Conservation (phyloP, 1,140 invertebrate species). For the Bombus impatiens region DNA sequence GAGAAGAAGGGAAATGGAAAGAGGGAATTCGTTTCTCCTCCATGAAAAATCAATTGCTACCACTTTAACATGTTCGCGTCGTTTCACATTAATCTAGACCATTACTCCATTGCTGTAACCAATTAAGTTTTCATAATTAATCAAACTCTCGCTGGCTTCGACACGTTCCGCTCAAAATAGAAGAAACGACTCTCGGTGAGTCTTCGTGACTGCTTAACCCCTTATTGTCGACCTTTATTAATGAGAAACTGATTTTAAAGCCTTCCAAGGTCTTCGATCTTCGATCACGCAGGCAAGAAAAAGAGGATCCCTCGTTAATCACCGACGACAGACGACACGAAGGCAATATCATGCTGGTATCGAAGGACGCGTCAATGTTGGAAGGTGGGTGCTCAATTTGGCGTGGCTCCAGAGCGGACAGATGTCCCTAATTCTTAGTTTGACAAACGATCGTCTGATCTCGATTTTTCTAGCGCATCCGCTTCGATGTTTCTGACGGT, state of each 20-base stretch:
- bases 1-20: too few relatives aligned
- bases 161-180: background rate
- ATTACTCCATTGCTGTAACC: background rate
- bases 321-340: slow-evolving; percentile 32
- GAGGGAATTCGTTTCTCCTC: background rate
- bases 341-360: slow-evolving; percentile 59
- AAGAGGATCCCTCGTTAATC: slow-evolving; percentile 61
- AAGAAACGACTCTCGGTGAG: background rate
- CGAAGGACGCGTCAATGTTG: slow-evolving; percentile 29
- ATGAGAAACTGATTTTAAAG: background rate
- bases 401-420: slow-evolving; percentile 63
- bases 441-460: slow-evolving; percentile 68
- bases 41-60: background rate
- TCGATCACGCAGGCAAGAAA: background rate
- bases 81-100: background rate
- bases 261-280: background rate
- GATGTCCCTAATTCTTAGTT: slow-evolving; percentile 69
- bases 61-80: background rate
- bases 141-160: background rate
- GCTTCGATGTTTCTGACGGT: background rate
- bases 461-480: slow-evolving; percentile 28
- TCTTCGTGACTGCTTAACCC: background rate
- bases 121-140: background rate
- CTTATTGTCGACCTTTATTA: slow-evolving; percentile 13
- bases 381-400: slow-evolving; percentile 61